phyloP scores from a whole-genome alignment of 1,140 invertebrate species.

The Neodiprion pinetum region DNA sequence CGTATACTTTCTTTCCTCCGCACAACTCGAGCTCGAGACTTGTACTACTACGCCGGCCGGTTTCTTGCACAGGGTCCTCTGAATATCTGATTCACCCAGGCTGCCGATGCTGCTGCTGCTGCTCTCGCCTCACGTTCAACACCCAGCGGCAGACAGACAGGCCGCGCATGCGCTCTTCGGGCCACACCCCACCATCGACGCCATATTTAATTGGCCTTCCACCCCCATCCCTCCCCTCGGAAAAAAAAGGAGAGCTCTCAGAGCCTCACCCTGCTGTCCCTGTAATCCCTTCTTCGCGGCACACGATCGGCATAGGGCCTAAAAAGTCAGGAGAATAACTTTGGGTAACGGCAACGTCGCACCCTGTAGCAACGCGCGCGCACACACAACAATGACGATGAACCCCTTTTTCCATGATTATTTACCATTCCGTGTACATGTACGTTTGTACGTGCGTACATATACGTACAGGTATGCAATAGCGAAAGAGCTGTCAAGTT shows the following conservation, averaged over 20 bases:
- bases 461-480: slow-evolving; percentile 5
- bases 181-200: slow-evolving; percentile 35
- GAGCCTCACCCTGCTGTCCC: not conserved
- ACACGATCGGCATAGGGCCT: not conserved
- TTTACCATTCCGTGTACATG: not conserved
- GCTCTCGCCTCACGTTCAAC: not conserved
- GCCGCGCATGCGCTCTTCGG: slow-evolving; percentile 26
- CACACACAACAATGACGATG: slow-evolving; percentile 17
- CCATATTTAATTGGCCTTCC: slow-evolving; percentile 54
- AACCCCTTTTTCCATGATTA: slow-evolving; percentile 34
- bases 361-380: slow-evolving; percentile 23
- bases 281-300: not conserved
- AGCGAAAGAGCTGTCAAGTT: slow-evolving; percentile 21
- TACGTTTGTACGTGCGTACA: not conserved
- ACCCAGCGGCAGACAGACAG: not conserved
- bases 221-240: slow-evolving; percentile 41
- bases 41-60: slow-evolving; percentile 19
- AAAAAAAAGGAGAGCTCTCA: not conserved
- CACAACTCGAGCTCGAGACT: too few species aligned
- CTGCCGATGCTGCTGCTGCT: not conserved
- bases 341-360: slow-evolving; percentile 32
- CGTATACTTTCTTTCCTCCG: too few species aligned
- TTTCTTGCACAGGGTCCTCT: slow-evolving; percentile 11
- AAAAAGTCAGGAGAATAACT: not conserved
- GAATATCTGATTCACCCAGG: slow-evolving; percentile 11